Percentiles rank a stretch among this genome's conserved stretches.
Evolutionary conservation across 2,888 invertebrate genomes (phyloP).

Genomic region (Eupithecia insigniata): DNA sequence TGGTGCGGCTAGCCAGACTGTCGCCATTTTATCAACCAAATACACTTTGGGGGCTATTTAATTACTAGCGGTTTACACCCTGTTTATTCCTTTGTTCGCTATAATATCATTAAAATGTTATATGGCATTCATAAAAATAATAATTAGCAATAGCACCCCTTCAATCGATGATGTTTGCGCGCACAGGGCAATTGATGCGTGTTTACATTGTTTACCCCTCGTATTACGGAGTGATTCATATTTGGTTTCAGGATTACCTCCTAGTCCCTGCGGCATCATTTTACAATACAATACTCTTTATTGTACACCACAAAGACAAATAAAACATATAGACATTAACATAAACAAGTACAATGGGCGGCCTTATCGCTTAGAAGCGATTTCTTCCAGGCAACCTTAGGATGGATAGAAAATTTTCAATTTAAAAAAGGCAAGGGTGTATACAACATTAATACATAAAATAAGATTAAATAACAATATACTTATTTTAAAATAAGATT

Average conservation of each 20-base stretch:
- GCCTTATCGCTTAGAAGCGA: too few relatives aligned
- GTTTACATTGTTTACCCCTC: constrained; percentile 1
- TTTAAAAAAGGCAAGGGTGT: too few relatives aligned
- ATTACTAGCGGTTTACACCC: not conserved
- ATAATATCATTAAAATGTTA: not conserved
- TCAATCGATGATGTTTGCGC: constrained; percentile 11
- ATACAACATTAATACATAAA: too few relatives aligned
- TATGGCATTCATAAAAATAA: not conserved
- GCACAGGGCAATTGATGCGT: constrained; percentile 5
- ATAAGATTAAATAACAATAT: too few relatives aligned
- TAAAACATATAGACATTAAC: too few relatives aligned
- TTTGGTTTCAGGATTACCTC: constrained; percentile 7
- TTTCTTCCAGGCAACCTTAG: too few relatives aligned
- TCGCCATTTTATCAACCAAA: constrained; percentile 34
- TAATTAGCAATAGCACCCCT: not conserved
- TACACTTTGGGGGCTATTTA: constrained; percentile 5
- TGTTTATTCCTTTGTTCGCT: not conserved
- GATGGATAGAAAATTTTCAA: too few relatives aligned
- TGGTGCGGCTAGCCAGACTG: constrained; percentile 18
- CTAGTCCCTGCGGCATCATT: not conserved
- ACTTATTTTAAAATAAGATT: too few relatives aligned
- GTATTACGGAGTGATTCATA: constrained; percentile 16
- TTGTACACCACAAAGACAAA: too few relatives aligned
- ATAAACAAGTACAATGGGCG: too few relatives aligned
- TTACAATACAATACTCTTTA: too few relatives aligned